Evolutionary conservation across 2,888 invertebrate genomes (phyloP).

Genomic region (Arge pagana): DNA sequence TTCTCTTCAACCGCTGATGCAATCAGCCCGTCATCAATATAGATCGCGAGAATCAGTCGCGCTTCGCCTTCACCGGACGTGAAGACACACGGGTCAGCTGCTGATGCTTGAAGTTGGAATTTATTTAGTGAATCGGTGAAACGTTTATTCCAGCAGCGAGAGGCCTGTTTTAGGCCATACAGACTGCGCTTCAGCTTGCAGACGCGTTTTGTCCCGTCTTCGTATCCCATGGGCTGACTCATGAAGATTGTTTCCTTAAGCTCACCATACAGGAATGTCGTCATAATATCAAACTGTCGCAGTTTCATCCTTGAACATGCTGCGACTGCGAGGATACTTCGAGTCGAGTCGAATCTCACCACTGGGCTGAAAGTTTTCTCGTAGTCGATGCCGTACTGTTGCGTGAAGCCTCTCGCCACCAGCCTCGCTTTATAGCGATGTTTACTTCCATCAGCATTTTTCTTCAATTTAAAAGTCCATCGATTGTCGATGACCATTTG

Average conservation of each 20-base stretch:
- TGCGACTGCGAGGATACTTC: constrained; percentile 5
- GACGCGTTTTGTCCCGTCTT: constrained; percentile 31
- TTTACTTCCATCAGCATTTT: neutral
- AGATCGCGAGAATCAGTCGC: constrained; percentile 24
- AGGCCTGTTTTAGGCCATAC: constrained; percentile 41
- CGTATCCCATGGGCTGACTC: constrained; percentile 38
- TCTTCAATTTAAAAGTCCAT: constrained; percentile 10
- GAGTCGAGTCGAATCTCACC: constrained; percentile 1
- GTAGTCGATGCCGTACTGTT: constrained; percentile 17
- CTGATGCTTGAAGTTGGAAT: constrained; percentile 28
- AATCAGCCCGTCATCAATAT: constrained; percentile 32
- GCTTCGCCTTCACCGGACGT: constrained; percentile 11
- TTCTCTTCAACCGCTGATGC: constrained; percentile 15
- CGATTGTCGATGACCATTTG: constrained; percentile 9
- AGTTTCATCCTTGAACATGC: constrained; percentile 21
- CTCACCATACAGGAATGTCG: constrained; percentile 34
- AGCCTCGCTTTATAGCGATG: constrained; percentile 14
- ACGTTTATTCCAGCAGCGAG: constrained; percentile 36
- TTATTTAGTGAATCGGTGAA: constrained; percentile 28
- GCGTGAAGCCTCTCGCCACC: constrained; percentile 10
- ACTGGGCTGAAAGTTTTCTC: constrained; percentile 7
- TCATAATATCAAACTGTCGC: constrained; percentile 26
- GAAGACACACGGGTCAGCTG: constrained; percentile 35
- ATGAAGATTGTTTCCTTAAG: constrained; percentile 36
- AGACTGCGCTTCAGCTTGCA: constrained; percentile 34